Percentiles rank a stretch among this genome's conserved stretches.
phyloP scores from a whole-genome alignment of 2,113 vertebrate species.

The Rhinichthys klamathensis region DNA sequence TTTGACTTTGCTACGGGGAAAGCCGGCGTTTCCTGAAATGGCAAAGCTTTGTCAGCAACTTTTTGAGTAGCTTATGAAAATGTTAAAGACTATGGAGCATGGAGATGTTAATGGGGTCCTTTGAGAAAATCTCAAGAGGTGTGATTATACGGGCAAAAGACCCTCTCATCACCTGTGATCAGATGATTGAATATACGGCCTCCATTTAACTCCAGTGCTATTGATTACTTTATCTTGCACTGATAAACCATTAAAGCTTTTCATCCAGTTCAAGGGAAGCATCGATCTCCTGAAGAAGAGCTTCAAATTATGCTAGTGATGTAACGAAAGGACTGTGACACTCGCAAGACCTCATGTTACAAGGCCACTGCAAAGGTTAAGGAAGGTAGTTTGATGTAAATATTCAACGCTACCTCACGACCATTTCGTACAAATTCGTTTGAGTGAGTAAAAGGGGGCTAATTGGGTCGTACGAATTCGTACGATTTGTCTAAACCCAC shows the following conservation, averaged over 20 bases:
- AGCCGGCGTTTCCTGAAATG: slow-evolving; percentile 22
- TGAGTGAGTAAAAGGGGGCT: too few relatives aligned
- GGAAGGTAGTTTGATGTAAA: neutral
- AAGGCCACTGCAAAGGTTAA: neutral
- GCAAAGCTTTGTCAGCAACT: slow-evolving; percentile 39
- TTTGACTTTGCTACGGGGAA: slow-evolving; percentile 12
- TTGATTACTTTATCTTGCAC: slow-evolving; percentile 32
- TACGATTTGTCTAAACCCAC: too few relatives aligned
- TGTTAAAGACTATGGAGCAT: slow-evolving; percentile 18
- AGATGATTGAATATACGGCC: slow-evolving; percentile 19
- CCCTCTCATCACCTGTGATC: slow-evolving; percentile 34
- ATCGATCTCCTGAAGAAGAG: slow-evolving; percentile 14
- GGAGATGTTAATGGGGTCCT: slow-evolving; percentile 12
- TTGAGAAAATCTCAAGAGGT: slow-evolving; percentile 7
- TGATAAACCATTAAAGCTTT: slow-evolving; percentile 44
- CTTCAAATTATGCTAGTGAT: neutral
- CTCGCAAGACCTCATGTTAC: neutral
- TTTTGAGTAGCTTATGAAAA: slow-evolving; percentile 38
- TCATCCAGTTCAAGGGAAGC: slow-evolving; percentile 26
- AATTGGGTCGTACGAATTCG: too few relatives aligned
- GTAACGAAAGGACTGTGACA: neutral
- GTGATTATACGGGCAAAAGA: neutral
- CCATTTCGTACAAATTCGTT: too few relatives aligned
- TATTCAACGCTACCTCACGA: neutral
- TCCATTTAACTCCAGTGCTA: slow-evolving; percentile 23